A percentile compares a stretch with the other conserved stretches of the same genome.
Evolutionary conservation across 1,140 invertebrate species (phyloP).

Genomic region (Pachypeltis micranthus): DNA sequence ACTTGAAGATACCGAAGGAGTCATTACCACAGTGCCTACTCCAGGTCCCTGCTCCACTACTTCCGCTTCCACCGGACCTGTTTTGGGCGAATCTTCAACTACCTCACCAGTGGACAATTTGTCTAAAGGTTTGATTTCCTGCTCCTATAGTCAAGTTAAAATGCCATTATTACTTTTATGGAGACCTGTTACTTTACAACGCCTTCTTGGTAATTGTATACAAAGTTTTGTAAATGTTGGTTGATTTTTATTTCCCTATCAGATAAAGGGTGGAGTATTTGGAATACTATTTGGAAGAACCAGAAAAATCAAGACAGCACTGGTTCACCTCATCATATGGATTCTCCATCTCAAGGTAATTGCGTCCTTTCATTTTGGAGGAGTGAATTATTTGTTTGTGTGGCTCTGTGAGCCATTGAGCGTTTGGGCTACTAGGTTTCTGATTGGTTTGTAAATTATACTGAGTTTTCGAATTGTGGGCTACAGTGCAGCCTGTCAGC

Average conservation of each 20-base stretch:
- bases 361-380: too few species aligned
- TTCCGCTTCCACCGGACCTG: background rate
- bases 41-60: background rate
- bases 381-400: too few species aligned
- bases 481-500: too few species aligned
- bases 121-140: conserved; percentile 25
- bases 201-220: too few species aligned
- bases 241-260: background rate
- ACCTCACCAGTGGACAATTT: conserved; percentile 25
- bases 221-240: too few species aligned
- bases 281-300: conserved; percentile 38
- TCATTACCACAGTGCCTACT: background rate
- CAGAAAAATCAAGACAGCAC: conserved; percentile 37
- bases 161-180: too few species aligned
- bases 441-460: too few species aligned
- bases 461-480: too few species aligned
- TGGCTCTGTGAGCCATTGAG: too few species aligned
- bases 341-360: conserved; percentile 34
- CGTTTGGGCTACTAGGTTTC: too few species aligned
- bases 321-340: conserved; percentile 35
- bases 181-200: too few species aligned
- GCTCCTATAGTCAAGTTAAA: too few species aligned
- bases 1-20: conserved; percentile 13
- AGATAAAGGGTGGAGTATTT: conserved; percentile 39
- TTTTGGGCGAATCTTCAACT: conserved; percentile 2